Percentiles rank a stretch among this genome's conserved stretches.
Evolutionary conservation across 2,888 invertebrate species (phyloP).

Genomic region (Morinoia aosen): DNA sequence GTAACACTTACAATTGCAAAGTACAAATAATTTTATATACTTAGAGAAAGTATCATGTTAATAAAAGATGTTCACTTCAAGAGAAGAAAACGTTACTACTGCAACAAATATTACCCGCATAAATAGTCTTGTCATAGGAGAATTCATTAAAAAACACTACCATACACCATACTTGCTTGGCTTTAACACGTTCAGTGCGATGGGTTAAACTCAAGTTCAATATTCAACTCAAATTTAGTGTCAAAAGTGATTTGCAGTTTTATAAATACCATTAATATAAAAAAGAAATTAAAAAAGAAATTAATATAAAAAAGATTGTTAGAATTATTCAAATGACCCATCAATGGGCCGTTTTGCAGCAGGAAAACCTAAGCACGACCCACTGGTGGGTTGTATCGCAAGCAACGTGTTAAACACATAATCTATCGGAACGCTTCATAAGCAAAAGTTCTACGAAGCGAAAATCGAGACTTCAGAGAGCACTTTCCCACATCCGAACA

Average conservation of each 20-base stretch:
- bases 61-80: not conserved
- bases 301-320: no score
- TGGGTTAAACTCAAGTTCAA: no score
- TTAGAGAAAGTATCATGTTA: not conserved
- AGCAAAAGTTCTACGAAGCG: not conserved
- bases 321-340: no score
- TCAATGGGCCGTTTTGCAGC: no score
- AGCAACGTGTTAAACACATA: not conserved
- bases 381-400: no score
- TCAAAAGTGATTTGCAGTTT: no score
- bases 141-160: not conserved
- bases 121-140: not conserved
- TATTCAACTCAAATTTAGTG: no score
- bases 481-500: conserved; percentile 30
- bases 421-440: not conserved
- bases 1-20: not conserved
- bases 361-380: no score
- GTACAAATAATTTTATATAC: not conserved
- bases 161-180: not conserved
- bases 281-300: no score
- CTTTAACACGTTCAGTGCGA: no score
- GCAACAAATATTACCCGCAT: not conserved
- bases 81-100: not conserved
- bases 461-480: not conserved
- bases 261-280: no score